These are phyloP conservation scores for Ginglymostoma cirratum DNA, from an alignment of 2,113 vertebrate species.

Conservation along the genomic window DNA sequence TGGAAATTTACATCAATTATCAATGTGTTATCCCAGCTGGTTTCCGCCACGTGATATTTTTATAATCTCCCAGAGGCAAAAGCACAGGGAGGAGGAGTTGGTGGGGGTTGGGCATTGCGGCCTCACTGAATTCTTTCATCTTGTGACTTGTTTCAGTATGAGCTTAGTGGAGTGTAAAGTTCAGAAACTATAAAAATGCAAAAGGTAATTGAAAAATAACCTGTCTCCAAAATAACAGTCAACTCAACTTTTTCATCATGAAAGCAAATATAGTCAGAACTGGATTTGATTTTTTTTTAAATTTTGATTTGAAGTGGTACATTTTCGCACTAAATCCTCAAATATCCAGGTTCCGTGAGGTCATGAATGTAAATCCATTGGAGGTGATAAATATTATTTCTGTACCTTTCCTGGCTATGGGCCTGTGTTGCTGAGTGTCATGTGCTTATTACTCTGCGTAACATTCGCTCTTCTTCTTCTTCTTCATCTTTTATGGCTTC, in stretches of 20 bases:
- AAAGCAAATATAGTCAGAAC: background rate
- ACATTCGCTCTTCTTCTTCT: background rate
- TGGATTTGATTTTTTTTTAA: background rate
- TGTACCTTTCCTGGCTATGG: background rate
- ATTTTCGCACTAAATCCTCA: background rate
- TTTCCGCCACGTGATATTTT: background rate
- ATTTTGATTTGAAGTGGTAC: background rate
- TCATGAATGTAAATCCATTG: background rate
- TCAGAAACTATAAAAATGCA: background rate
- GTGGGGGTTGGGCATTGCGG: background rate
- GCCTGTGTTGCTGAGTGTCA: background rate
- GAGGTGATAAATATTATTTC: background rate
- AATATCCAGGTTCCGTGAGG: background rate
- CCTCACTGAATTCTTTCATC: background rate
- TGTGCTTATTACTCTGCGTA: background rate
- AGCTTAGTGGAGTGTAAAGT: background rate
- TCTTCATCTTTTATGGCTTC: background rate
- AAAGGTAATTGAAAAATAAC: background rate
- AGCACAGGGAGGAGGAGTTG: background rate
- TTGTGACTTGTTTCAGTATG: background rate
- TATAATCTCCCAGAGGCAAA: background rate
- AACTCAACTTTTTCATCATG: background rate
- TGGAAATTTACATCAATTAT: background rate
- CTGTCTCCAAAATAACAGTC: background rate
- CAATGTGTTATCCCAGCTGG: background rate